Percentiles rank a stretch among this genome's conserved stretches.
Evolutionary conservation across 2,888 invertebrate genomes (phyloP).

Genomic region (Archips xylosteana): DNA sequence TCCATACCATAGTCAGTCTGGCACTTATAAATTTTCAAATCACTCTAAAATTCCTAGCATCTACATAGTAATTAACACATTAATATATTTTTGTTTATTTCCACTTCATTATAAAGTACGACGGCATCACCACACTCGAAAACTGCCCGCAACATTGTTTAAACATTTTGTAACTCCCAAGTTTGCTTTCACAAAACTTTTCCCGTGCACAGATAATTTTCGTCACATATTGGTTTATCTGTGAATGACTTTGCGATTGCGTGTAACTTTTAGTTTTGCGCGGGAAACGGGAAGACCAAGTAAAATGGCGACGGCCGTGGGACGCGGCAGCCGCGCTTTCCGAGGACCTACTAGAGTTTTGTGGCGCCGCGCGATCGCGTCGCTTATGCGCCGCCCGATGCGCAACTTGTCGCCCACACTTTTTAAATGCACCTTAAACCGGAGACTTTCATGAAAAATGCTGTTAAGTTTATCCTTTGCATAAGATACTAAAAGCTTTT

Average conservation of each 20-base stretch:
- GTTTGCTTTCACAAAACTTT: conserved; percentile 8
- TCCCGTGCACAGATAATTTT: conserved; percentile 4
- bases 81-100: conserved; percentile 8
- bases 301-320: conserved; percentile 51
- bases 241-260: conserved; percentile 42
- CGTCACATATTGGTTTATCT: conserved; percentile 15
- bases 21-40: conserved; percentile 9
- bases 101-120: conserved; percentile 4
- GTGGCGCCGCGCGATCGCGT: conserved; percentile 55
- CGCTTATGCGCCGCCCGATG: conserved; percentile 72
- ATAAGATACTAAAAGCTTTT: no score
- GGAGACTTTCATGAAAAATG: conserved; percentile 25
- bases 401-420: conserved; percentile 56
- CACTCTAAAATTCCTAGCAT: conserved; percentile 6
- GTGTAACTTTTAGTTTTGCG: conserved; percentile 64
- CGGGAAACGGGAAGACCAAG: conserved; percentile 60
- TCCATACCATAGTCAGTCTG: conserved; percentile 10
- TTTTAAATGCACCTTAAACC: conserved; percentile 31
- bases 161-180: neutral
- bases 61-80: conserved; percentile 12
- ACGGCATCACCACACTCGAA: neutral
- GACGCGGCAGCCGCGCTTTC: conserved; percentile 64
- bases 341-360: conserved; percentile 66
- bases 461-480: conserved; percentile 11
- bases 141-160: conserved; percentile 10